Percentiles rank a stretch among this genome's conserved stretches.
phyloP scores from a whole-genome alignment of 2,113 vertebrate genomes.

The Carassius gibelio region DNA sequence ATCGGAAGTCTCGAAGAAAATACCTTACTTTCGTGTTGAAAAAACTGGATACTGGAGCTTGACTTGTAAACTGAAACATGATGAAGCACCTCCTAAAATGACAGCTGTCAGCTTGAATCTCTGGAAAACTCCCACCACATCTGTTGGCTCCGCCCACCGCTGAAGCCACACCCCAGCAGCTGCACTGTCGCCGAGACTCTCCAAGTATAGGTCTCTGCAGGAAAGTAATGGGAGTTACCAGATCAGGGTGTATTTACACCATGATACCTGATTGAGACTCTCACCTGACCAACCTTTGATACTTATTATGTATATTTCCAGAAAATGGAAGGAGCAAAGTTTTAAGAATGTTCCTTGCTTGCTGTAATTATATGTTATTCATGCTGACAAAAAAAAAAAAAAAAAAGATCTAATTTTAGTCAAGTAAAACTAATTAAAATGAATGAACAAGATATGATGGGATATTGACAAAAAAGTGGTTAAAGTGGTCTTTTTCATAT shows the following conservation, averaged over 20 bases:
- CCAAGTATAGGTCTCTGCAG: too few species aligned
- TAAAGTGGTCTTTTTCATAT: too few species aligned
- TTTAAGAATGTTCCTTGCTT: too few species aligned
- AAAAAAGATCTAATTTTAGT: too few species aligned
- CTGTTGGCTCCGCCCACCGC: neutral
- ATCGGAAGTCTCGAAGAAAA: too few species aligned
- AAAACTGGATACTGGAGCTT: neutral
- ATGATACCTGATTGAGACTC: too few species aligned
- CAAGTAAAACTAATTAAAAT: neutral
- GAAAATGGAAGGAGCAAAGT: too few species aligned
- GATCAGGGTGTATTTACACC: too few species aligned
- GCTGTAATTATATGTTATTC: neutral
- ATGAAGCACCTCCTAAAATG: neutral
- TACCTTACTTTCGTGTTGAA: too few species aligned
- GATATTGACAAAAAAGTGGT: too few species aligned
- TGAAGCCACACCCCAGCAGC: neutral
- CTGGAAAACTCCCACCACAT: slow-evolving; percentile 3
- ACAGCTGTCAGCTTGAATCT: neutral
- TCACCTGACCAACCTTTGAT: neutral
- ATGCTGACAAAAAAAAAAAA: neutral
- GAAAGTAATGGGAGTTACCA: too few species aligned
- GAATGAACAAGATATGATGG: neutral
- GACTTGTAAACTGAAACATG: neutral
- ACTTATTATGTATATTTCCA: too few species aligned
- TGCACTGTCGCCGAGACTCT: neutral